A percentile compares a stretch with the other conserved stretches of the same genome.
These are phyloP conservation scores for Colaptes auratus DNA, from an alignment of 2,113 vertebrate genomes.

Conservation along the genomic window DNA sequence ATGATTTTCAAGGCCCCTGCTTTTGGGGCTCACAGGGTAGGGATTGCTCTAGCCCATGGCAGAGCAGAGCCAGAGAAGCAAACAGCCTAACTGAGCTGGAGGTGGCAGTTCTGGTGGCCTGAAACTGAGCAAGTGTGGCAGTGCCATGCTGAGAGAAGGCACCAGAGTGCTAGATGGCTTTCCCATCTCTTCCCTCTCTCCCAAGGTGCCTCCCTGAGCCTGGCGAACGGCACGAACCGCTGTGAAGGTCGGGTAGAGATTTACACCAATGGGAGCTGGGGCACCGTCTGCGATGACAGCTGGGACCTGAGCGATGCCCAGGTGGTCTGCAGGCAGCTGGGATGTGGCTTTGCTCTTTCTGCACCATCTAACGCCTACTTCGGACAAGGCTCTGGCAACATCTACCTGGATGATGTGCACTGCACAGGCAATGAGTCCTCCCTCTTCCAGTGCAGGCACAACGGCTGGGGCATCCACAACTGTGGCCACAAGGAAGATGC, in stretches of 20 bases:
- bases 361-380: not conserved
- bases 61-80: not conserved
- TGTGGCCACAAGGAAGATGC: slow-evolving; percentile 42
- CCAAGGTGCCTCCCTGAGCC: not conserved
- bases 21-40: too few species aligned
- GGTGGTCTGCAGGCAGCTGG: slow-evolving; percentile 62
- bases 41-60: too few species aligned
- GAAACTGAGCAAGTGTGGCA: accelerated
- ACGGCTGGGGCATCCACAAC: slow-evolving; percentile 27
- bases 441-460: not conserved
- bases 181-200: accelerated
- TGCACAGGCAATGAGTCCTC: not conserved
- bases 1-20: too few species aligned
- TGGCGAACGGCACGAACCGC: not conserved
- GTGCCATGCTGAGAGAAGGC: accelerated
- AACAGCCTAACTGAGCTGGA: accelerated
- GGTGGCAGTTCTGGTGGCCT: accelerated
- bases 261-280: not conserved
- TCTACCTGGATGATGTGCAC: not conserved
- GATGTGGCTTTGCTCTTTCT: slow-evolving; percentile 27
- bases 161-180: accelerated
- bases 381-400: slow-evolving; percentile 12
- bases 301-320: slow-evolving; percentile 52
- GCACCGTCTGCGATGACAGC: slow-evolving; percentile 54
- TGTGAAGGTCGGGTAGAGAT: slow-evolving; percentile 24